Base-by-base conservation (phyloP, 2,113 vertebrate species). In the Phycodurus eques region DNA sequence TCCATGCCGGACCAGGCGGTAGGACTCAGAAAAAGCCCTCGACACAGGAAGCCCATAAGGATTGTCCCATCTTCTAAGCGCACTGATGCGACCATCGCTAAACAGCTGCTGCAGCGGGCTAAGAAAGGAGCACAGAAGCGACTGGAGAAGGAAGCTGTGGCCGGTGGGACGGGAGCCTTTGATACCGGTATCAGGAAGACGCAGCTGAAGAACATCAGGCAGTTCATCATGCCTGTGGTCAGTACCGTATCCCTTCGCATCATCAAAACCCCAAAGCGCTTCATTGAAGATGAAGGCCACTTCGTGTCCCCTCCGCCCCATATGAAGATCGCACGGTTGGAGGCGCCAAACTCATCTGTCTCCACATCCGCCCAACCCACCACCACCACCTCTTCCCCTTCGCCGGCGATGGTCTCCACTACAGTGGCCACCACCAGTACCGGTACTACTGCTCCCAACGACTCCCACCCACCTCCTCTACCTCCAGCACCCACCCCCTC, bases 141-240 rank as follows among this genome's bases (percentile, higher is more conserved):
- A 72, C 92, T 98, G 2, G 96, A 96, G 86, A 96, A 98, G 67
- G 96, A 96, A 74, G 94, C 95, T 8, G 89, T 72, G 3, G 76
- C 84, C 51, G 88, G 84, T 33, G 85, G 81, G 31, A 17, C 80
- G 0, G 74, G 79, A 10, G 49, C 72, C 64, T 75, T 86, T 62
- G 93, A 70, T 89, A 94, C 67, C 86, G 96, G 92, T 75, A 96
- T 95, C 76, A 95, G 94, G 70, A 94, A 97, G 82, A 98, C 96
- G 0, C 96, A 96, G 74, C 94, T 98, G n/a, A 99, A 98, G 80
- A 98, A 97, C 44, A 98, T 99, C 72, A 92, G 98, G 0, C 97
- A 99, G 92, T 99, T 99, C 85, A 98, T 99, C 73, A 99, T 99
- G 98, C 98, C 98, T 0, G 96, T 98, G 8, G 97, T 99, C 75